Base-by-base conservation (phyloP, 2,888 invertebrate species). In the Argyresthia goedartella region DNA sequence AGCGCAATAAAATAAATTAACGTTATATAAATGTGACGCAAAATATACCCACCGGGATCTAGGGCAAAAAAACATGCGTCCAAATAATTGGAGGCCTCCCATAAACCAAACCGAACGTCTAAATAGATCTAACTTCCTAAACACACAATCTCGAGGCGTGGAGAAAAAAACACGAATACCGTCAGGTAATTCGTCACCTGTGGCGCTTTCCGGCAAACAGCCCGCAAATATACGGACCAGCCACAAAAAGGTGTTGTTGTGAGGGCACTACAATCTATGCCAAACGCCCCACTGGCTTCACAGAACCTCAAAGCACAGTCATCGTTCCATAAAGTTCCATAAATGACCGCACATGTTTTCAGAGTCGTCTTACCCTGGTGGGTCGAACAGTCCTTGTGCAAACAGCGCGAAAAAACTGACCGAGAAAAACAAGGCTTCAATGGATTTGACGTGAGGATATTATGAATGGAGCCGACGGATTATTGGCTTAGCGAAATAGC, bases 381-480 rank as follows among this genome's bases (percentile, higher is more conserved):
- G 25, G 25, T 25, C 11, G 63, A 52, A 70, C 69, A 69, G 59
- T 55, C 57, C 44, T 57, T 64, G 61, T 59, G 60, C 68, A 76
- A 76, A 78, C 65, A 80, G 64, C 69, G 73, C 70, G 73, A 67
- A 71, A 71, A 70, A 77, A 76, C 69, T 70, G 68, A 65, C 71
- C 78, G 75, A 59, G 58, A 67, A 73, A 81, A 81, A 81, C 72
- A 81, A 61, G 55, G 57, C 56, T 62, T 73, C 66, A 73, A 76
- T 79, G 71, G 66, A 62, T 49, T 59, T 64, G 66, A 63, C 66
- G 63, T 60, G 60, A 60, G 59, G 60, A 55, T 66, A 10, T 50
- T 61, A 64, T 81, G 75, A 82, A 82, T 84, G 81, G 35, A 49
- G 8, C n/a, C 39, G n/a, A 25, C 43, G 43, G 15, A 44, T 44